These are phyloP conservation scores for Ciona savignyi DNA, from an alignment of 23 tunicate species.

Conservation along the genomic window DNA sequence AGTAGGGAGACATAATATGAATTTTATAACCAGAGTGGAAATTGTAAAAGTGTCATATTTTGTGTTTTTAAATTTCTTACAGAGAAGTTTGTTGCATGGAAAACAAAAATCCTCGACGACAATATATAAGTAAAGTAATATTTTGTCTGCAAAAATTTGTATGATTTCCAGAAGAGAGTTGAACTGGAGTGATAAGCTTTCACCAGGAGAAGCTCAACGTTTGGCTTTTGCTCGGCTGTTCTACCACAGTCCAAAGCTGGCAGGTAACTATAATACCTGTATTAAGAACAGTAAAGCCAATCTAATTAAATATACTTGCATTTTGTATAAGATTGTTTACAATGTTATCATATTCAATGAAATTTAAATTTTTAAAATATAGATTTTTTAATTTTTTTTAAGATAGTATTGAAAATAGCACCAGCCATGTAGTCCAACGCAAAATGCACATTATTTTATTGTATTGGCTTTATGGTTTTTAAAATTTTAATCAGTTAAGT, in stretches of 20 bases:
- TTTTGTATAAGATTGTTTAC: too few species aligned
- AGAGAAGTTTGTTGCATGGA: constrained; percentile 27
- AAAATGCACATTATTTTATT: too few species aligned
- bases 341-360: too few species aligned
- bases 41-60: too few species aligned
- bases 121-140: background rate
- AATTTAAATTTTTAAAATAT: too few species aligned
- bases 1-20: too few species aligned
- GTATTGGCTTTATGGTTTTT: too few species aligned
- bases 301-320: background rate
- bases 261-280: constrained; percentile 27
- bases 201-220: constrained; percentile 87
- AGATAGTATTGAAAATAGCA: background rate
- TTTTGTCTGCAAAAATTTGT: constrained; percentile 1
- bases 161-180: constrained; percentile 10
- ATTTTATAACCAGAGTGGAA: too few species aligned
- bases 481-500: too few species aligned
- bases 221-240: constrained; percentile 77
- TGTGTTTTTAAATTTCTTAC: too few species aligned
- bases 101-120: background rate
- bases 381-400: too few species aligned
- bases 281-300: background rate
- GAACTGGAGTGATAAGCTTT: constrained; percentile 78
- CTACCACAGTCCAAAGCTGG: constrained; percentile 76
- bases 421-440: background rate